Evolutionary conservation across 2,113 vertebrate species (phyloP).

Genomic region (Cyphomyrus plagiostoma): DNA sequence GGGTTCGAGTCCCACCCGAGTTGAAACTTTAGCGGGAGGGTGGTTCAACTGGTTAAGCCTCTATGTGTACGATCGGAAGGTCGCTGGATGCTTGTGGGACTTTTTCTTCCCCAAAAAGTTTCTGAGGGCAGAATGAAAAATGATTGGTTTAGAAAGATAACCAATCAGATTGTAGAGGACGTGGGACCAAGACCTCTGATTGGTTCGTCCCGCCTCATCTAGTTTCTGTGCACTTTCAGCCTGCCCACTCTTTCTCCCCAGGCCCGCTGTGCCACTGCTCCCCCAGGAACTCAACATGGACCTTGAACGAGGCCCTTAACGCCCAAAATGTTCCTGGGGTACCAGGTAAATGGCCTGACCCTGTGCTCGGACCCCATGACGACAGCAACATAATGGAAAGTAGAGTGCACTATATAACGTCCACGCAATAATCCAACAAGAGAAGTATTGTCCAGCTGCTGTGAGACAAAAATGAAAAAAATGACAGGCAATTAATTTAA

Average conservation of each 20-base stretch:
- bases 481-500: not conserved
- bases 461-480: not conserved
- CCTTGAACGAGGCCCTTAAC: not conserved
- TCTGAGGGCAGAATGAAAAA: not conserved
- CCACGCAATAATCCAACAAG: not conserved
- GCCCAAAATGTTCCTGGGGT: not conserved
- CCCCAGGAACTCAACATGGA: not conserved
- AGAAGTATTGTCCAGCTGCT: not conserved
- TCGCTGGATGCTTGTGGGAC: not conserved
- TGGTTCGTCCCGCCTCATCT: not conserved
- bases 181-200: not conserved
- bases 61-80: not conserved
- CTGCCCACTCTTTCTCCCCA: constrained; percentile 20
- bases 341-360: not conserved
- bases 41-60: not conserved
- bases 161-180: not conserved
- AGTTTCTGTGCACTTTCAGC: not conserved
- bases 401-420: not conserved
- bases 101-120: not conserved
- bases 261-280: constrained; percentile 28
- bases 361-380: not conserved
- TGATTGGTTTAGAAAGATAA: not conserved
- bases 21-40: not conserved
- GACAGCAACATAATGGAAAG: not conserved
- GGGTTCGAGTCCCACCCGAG: not conserved